Base-by-base conservation (phyloP, 2,797 vertebrate species). In the Poeciliopsis presidionis region DNA sequence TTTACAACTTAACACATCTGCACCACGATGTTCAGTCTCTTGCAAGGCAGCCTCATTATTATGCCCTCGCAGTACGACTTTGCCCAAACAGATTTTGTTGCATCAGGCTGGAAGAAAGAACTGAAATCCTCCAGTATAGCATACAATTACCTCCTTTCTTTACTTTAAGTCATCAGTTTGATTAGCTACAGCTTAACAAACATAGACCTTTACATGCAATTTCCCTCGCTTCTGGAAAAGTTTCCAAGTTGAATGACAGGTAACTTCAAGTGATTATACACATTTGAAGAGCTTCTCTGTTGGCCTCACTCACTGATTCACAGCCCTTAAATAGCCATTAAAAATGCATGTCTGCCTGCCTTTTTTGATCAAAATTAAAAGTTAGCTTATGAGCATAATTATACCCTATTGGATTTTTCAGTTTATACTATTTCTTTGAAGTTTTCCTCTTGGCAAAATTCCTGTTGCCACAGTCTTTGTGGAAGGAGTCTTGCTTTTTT, bases 371-470 rank as follows among this genome's bases (percentile, higher is more conserved):
- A 72, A 87, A 74, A 78, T 57, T 22, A 28, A 70, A 83, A 88
- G 74, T 81, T 79, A 43, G 71, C 55, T 49, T 70, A 87, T 87
- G 79, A 81, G 84, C 86, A 89, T 87, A 89, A 91, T 90, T 79
- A 76, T 72, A 84, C 76, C 5, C 73, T 79, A 81, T 91, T 82
- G 86, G 84, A 90, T 92, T 90, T 53, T 90, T 45, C 75, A 85
- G 83, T 80, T 90, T 76, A 41, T 71, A 81, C 57, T 72, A 51
- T 36, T 75, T 77, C 89, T 90, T 93, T 91, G 83, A 93, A 86
- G 85, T 88, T 78, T 84, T 74, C 70, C 79, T 85, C 63, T 84
- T 79, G 80, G 85, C 78, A 81, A 81, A 87, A 76, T 72, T 25
- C 78, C 65, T 43, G 65, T 74, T 5, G 76, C 43, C 80, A 57